These are phyloP conservation scores for rat (Rattus norvegicus) DNA, from an alignment of 2,113 vertebrate species.

Conservation along the genomic window DNA sequence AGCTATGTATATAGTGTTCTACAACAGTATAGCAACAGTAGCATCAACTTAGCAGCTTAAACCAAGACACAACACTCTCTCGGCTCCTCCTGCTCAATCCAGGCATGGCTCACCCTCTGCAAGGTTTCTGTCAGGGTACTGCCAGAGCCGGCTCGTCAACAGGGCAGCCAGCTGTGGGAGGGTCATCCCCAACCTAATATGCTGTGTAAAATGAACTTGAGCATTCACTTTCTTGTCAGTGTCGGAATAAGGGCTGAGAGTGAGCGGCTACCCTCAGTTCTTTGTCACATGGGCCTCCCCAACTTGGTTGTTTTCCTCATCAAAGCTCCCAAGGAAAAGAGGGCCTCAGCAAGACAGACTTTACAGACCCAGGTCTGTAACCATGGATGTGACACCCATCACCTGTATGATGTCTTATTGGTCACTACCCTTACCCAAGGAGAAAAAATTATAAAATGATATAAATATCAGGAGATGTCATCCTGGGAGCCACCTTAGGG, in stretches of 20 bases:
- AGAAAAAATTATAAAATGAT: neutral
- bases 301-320: neutral
- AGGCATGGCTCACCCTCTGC: neutral
- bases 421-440: neutral
- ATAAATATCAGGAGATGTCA: neutral
- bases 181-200: too few relatives aligned
- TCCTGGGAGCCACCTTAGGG: too few relatives aligned
- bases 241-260: neutral
- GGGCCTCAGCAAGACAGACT: neutral
- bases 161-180: neutral
- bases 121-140: neutral
- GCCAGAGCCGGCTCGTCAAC: neutral
- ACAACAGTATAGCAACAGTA: neutral
- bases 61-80: neutral
- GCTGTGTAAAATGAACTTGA: neutral
- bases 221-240: neutral
- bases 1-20: neutral
- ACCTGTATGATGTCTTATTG: neutral
- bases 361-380: neutral
- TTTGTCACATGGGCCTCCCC: neutral
- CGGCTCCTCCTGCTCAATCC: neutral
- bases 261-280: neutral
- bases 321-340: neutral
- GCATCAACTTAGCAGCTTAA: constrained; percentile 3
- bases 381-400: neutral